Percentiles rank a stretch among this genome's conserved stretches.
phyloP scores from a whole-genome alignment of 2,888 invertebrate species.

The Phasia obesa region DNA sequence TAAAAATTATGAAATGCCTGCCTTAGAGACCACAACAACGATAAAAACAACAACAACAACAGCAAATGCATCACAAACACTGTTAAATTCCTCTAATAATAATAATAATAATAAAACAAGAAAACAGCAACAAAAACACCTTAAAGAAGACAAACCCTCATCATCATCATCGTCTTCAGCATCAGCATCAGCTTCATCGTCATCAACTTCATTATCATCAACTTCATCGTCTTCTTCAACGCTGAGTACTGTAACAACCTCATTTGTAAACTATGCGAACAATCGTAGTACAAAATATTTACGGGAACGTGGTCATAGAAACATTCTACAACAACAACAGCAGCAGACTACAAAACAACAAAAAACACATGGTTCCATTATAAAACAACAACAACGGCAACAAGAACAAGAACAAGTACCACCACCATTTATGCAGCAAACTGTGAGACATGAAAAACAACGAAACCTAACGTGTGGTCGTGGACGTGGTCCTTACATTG shows the following conservation, averaged over 20 bases:
- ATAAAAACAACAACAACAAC: constrained; percentile 43
- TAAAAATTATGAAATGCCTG: constrained; percentile 68
- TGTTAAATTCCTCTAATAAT: constrained; percentile 40
- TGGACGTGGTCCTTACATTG: constrained; percentile 47
- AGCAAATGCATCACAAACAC: constrained; percentile 5
- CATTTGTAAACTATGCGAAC: constrained; percentile 68
- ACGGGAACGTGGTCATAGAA: constrained; percentile 66
- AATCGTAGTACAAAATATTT: constrained; percentile 69
- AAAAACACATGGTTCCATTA: constrained; percentile 55
- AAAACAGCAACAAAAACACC: constrained; percentile 48
- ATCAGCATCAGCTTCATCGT: constrained; percentile 17
- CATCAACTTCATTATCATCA: constrained; percentile 31
- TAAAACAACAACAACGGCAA: constrained; percentile 49
- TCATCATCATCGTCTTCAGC: constrained; percentile 29
- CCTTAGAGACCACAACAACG: constrained; percentile 67
- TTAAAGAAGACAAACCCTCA: constrained; percentile 45
- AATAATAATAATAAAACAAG: constrained; percentile 58
- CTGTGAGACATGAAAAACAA: constrained; percentile 48
- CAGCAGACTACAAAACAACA: constrained; percentile 50
- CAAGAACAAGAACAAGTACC: constrained; percentile 44
- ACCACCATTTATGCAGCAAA: constrained; percentile 49
- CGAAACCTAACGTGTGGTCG: constrained; percentile 63
- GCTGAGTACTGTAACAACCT: constrained; percentile 44
- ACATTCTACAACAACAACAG: constrained; percentile 30
- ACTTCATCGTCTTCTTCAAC: constrained; percentile 30